Conservation (phyloP, 2,113 vertebrate genomes). For the Trogon melanurus region DNA sequence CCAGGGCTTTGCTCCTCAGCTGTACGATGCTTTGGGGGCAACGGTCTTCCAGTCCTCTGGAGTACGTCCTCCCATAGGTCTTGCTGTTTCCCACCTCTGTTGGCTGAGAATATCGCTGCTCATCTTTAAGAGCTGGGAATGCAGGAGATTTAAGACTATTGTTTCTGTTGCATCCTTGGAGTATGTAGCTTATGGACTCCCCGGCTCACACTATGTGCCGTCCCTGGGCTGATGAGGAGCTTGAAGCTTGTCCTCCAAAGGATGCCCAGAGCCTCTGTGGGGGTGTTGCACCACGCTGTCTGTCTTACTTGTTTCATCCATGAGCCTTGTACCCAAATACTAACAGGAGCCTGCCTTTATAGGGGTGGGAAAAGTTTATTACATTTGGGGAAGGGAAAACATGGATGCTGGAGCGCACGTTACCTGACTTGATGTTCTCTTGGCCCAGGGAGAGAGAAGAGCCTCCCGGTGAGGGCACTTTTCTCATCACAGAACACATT, state of each 20-base stretch:
- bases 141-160: neutral
- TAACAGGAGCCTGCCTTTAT: neutral
- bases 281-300: fast-evolving
- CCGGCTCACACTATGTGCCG: neutral
- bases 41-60: neutral
- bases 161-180: neutral
- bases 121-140: neutral
- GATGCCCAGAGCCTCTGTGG: neutral
- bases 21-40: neutral
- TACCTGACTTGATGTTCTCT: neutral
- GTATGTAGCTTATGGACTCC: neutral
- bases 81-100: neutral
- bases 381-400: neutral
- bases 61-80: neutral
- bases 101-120: neutral
- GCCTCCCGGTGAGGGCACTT: neutral
- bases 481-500: neutral
- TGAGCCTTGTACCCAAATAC: fast-evolving
- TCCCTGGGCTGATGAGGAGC: neutral
- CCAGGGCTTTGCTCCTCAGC: neutral
- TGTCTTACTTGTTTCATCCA: neutral
- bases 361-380: neutral
- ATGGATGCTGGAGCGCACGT: neutral
- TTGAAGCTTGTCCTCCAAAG: neutral
- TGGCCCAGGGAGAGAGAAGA: neutral